A percentile compares a stretch with the other conserved stretches of the same genome.
These are phyloP conservation scores for Megastigmus dorsalis DNA, from an alignment of 2,888 invertebrate species.

Conservation along the genomic window DNA sequence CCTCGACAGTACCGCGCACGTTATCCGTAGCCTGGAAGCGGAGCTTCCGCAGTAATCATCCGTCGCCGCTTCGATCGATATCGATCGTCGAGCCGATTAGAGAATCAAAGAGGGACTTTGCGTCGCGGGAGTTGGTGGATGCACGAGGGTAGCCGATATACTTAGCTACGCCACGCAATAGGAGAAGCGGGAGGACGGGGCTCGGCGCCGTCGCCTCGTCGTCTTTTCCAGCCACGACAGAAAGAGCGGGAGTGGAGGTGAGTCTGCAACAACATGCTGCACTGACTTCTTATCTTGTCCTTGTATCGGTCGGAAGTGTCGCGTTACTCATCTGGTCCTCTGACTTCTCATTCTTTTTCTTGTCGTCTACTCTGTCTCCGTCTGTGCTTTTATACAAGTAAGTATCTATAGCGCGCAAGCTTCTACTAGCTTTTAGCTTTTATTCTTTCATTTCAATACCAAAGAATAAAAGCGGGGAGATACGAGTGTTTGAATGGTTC, in stretches of 20 bases:
- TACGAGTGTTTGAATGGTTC: too few relatives aligned
- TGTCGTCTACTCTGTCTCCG: neutral
- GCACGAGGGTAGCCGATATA: too few relatives aligned
- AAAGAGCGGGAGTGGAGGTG: constrained; percentile 4
- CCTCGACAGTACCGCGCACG: neutral
- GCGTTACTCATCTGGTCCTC: neutral
- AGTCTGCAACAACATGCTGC: neutral
- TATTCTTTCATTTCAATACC: too few relatives aligned
- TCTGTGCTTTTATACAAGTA: too few relatives aligned
- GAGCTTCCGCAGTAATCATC: neutral
- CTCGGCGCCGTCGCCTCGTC: constrained; percentile 24
- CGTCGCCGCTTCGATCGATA: constrained; percentile 15
- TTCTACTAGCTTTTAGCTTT: too few relatives aligned
- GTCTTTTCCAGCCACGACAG: constrained; percentile 9
- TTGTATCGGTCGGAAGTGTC: constrained; percentile 11
- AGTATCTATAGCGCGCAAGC: too few relatives aligned
- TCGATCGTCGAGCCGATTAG: constrained; percentile 16
- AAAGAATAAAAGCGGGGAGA: too few relatives aligned
- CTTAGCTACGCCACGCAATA: too few relatives aligned
- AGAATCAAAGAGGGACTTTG: neutral
- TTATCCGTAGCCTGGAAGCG: neutral
- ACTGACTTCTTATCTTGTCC: neutral
- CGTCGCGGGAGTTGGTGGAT: too few relatives aligned
- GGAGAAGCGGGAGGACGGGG: neutral
- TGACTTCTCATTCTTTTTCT: neutral